Conservation (phyloP, 2,888 invertebrate genomes). For the Drosophila neonasuta region DNA sequence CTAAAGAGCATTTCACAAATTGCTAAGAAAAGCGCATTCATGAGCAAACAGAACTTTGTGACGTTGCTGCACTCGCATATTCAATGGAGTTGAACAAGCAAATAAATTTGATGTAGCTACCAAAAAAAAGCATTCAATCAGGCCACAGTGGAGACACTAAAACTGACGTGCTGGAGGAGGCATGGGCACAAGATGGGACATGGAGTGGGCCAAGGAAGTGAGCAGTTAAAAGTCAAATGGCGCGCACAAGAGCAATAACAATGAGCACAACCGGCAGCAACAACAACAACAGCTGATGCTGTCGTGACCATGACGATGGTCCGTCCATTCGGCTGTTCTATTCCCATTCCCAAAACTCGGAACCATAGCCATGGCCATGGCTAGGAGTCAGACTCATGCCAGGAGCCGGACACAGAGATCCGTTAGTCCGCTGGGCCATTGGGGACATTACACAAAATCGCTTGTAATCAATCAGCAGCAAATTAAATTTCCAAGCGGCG, state of each 20-base stretch:
- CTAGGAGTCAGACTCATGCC: neutral
- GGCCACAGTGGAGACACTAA: slow-evolving; percentile 29
- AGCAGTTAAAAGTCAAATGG: slow-evolving; percentile 68
- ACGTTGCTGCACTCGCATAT: slow-evolving; percentile 47
- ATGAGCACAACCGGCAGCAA: slow-evolving; percentile 24
- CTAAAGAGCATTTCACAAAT: slow-evolving; percentile 20
- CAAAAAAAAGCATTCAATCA: slow-evolving; percentile 67
- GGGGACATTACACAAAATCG: slow-evolving; percentile 74
- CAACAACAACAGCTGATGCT: slow-evolving; percentile 18
- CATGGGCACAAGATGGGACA: neutral
- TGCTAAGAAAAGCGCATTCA: slow-evolving; percentile 21
- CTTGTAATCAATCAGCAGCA: slow-evolving; percentile 76
- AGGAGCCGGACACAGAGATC: neutral
- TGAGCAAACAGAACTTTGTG: slow-evolving; percentile 23
- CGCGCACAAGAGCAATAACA: slow-evolving; percentile 53
- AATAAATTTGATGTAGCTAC: slow-evolving; percentile 54
- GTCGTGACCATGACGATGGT: slow-evolving; percentile 23
- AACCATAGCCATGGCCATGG: neutral
- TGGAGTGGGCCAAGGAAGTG: slow-evolving; percentile 29
- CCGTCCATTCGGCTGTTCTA: slow-evolving; percentile 12
- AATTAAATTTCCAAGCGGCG: slow-evolving; percentile 77
- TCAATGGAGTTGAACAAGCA: slow-evolving; percentile 67
- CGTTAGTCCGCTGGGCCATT: slow-evolving; percentile 34
- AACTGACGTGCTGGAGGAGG: slow-evolving; percentile 5
- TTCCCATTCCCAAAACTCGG: slow-evolving; percentile 2